Evolutionary conservation across 2,797 vertebrate genomes (phyloP).

Genomic region (Hypotaenidia okinawae): DNA sequence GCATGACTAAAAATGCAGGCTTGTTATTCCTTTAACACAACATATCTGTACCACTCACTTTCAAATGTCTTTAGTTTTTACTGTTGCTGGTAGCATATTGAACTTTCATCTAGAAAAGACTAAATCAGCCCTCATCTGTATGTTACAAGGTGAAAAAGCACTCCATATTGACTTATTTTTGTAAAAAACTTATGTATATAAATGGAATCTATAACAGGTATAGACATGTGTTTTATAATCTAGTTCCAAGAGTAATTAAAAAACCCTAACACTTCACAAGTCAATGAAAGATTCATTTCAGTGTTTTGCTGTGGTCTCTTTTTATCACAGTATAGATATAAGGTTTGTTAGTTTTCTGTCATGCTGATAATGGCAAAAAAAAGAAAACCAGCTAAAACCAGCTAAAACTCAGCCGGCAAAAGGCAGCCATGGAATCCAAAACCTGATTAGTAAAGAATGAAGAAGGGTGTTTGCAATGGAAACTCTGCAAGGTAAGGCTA

Average conservation of each 20-base stretch:
- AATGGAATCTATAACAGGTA: slow-evolving; percentile 77
- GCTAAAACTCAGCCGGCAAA: slow-evolving; percentile 51
- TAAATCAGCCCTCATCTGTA: slow-evolving; percentile 69
- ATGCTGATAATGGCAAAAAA: slow-evolving; percentile 45
- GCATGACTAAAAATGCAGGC: background rate
- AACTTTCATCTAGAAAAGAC: slow-evolving; percentile 33
- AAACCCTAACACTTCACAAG: slow-evolving; percentile 56
- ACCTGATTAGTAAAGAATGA: slow-evolving; percentile 37
- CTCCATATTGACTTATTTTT: slow-evolving; percentile 60
- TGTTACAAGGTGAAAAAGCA: slow-evolving; percentile 78
- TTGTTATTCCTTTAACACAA: background rate
- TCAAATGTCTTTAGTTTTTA: background rate
- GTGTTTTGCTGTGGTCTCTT: slow-evolving; percentile 74
- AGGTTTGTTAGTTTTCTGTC: slow-evolving; percentile 68
- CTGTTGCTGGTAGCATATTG: background rate
- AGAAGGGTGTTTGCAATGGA: slow-evolving; percentile 15
- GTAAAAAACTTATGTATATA: slow-evolving; percentile 71
- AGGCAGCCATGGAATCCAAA: slow-evolving; percentile 54
- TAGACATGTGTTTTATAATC: slow-evolving; percentile 76
- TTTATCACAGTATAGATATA: slow-evolving; percentile 70
- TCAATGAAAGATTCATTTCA: slow-evolving; percentile 73
- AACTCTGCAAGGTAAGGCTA: background rate
- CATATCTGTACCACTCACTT: background rate
- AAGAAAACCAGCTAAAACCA: background rate
- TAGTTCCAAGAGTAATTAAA: slow-evolving; percentile 64